Evolutionary conservation across 2,888 invertebrate genomes (phyloP).

Genomic region (Anoncus sp.): DNA sequence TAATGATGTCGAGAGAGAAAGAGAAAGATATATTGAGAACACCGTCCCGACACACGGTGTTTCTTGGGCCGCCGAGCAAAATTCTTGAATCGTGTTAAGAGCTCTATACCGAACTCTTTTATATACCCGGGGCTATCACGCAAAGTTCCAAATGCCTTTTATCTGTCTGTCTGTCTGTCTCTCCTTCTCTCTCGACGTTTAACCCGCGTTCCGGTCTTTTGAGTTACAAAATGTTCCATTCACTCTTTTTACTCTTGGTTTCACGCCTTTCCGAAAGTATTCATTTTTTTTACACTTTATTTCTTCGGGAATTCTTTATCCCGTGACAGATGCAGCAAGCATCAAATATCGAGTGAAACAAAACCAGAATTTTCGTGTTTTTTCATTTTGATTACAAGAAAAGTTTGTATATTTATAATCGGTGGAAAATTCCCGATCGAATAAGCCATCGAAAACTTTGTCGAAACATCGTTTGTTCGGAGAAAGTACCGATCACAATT

Average conservation of each 20-base stretch:
- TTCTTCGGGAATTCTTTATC: neutral
- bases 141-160: constrained; percentile 35
- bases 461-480: too few species aligned
- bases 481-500: too few species aligned
- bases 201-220: constrained; percentile 58
- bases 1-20: constrained; percentile 30
- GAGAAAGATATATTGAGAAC: neutral
- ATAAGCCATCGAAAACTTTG: neutral
- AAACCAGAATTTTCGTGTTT: too few species aligned
- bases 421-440: neutral
- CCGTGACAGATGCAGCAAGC: too few species aligned
- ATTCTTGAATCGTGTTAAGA: constrained; percentile 38
- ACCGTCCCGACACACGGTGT: too few species aligned
- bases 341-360: too few species aligned
- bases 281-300: constrained; percentile 16
- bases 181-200: constrained; percentile 21
- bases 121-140: constrained; percentile 54
- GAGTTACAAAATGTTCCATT: constrained; percentile 22
- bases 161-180: neutral
- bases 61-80: constrained; percentile 3
- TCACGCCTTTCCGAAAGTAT: constrained; percentile 43
- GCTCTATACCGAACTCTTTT: constrained; percentile 27
- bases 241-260: constrained; percentile 23
- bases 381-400: too few species aligned
- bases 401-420: too few species aligned